phyloP scores from a whole-genome alignment of 2,888 invertebrate genomes.

The Helobdella robusta region DNA sequence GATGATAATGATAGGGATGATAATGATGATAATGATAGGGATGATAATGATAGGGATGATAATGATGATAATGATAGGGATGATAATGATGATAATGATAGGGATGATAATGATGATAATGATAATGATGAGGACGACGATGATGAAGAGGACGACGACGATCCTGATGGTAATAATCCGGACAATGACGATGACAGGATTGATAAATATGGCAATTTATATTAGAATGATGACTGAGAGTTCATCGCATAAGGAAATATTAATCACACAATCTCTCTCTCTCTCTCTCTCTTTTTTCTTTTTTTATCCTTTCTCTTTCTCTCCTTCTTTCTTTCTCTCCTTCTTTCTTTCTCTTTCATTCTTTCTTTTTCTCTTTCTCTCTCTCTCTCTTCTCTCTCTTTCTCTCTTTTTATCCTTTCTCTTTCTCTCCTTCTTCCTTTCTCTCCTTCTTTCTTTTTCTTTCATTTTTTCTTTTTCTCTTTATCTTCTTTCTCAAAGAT shows the following conservation, averaged over 20 bases:
- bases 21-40: constrained; percentile 26
- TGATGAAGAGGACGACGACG: constrained; percentile 16
- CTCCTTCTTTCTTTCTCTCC: background rate
- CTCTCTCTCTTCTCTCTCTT: background rate
- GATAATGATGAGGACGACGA: constrained; percentile 16
- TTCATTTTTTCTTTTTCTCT: too few relatives aligned
- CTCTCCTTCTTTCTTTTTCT: too few relatives aligned
- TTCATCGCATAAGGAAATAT: too few relatives aligned
- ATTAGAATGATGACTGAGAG: too few relatives aligned
- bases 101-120: constrained; percentile 23
- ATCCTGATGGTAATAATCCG: too few relatives aligned
- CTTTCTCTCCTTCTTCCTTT: background rate
- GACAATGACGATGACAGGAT: too few relatives aligned
- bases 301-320: too few relatives aligned
- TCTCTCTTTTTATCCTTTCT: background rate
- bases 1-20: constrained; percentile 9
- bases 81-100: constrained; percentile 26
- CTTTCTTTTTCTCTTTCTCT: background rate
- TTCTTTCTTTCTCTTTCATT: background rate
- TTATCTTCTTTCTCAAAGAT: too few relatives aligned
- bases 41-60: constrained; percentile 24
- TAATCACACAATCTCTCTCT: too few relatives aligned
- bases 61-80: constrained; percentile 27
- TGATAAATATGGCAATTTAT: too few relatives aligned
- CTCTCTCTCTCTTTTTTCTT: too few relatives aligned